phyloP scores from a whole-genome alignment of 2,797 vertebrate species.

The Tapera naevia region DNA sequence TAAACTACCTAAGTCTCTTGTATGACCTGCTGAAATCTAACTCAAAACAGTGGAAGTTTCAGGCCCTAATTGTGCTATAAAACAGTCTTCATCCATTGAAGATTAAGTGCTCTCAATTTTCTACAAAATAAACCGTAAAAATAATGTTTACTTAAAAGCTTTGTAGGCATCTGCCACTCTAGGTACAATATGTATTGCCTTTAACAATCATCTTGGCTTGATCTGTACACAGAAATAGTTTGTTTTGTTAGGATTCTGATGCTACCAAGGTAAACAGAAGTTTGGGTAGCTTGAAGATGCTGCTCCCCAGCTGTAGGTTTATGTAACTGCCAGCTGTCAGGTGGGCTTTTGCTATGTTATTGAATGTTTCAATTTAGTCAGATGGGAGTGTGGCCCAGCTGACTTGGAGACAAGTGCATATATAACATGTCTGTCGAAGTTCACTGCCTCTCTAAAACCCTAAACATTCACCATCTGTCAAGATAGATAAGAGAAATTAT shows the following conservation, averaged over 20 bases:
- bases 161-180: neutral
- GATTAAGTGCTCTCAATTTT: neutral
- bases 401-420: neutral
- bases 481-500: neutral
- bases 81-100: neutral
- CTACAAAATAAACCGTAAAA: neutral
- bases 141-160: neutral
- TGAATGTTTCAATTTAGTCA: neutral
- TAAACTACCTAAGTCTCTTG: neutral
- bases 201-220: neutral
- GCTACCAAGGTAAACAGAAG: neutral
- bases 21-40: neutral
- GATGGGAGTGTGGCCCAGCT: neutral
- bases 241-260: neutral
- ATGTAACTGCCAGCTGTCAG: neutral
- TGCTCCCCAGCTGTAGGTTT: neutral
- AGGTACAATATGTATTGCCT: neutral
- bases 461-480: neutral
- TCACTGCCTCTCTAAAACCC: neutral
- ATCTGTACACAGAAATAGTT: neutral
- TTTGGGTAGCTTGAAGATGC: neutral
- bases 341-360: neutral
- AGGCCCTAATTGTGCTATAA: neutral
- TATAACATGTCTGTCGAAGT: neutral
- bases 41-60: neutral